phyloP scores from a whole-genome alignment of 64 coral and sea anemone species.

The Cladopsammia gracilis region DNA sequence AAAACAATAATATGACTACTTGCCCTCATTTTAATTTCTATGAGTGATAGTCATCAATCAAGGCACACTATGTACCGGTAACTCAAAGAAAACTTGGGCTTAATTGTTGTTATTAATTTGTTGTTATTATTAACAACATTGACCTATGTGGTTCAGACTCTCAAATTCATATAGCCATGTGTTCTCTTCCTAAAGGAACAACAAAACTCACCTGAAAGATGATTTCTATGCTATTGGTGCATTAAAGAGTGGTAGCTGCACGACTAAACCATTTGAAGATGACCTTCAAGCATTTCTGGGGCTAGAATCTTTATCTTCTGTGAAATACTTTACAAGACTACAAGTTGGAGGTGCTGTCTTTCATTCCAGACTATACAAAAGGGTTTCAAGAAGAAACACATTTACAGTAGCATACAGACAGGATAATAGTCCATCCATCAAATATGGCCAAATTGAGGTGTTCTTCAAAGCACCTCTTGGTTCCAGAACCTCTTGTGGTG shows the following conservation, averaged over 20 bases:
- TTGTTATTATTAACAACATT: too few relatives aligned
- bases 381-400: conserved; percentile 56
- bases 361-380: conserved; percentile 46
- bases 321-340: conserved; percentile 43
- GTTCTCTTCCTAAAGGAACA: too few relatives aligned
- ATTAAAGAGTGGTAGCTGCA: conserved; percentile 4
- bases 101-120: too few relatives aligned
- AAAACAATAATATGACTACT: too few relatives aligned
- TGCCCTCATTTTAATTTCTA: too few relatives aligned
- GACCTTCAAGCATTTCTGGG: too few relatives aligned
- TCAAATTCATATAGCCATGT: conserved; percentile 19
- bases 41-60: too few relatives aligned
- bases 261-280: conserved; percentile 18
- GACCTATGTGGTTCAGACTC: too few relatives aligned
- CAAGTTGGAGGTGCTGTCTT: conserved; percentile 15
- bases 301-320: conserved; percentile 21
- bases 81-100: too few relatives aligned
- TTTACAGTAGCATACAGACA: conserved; percentile 50
- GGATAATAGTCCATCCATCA: neutral
- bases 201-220: too few relatives aligned
- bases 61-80: too few relatives aligned
- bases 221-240: too few relatives aligned
- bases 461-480: conserved; percentile 38
- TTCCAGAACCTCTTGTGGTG: conserved; percentile 22
- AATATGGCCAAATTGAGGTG: conserved; percentile 51